A percentile compares a stretch with the other conserved stretches of the same genome.
These are phyloP conservation scores for Sinocyclocheilus anshuiensis DNA, from an alignment of 2,113 vertebrate genomes.

Conservation along the genomic window DNA sequence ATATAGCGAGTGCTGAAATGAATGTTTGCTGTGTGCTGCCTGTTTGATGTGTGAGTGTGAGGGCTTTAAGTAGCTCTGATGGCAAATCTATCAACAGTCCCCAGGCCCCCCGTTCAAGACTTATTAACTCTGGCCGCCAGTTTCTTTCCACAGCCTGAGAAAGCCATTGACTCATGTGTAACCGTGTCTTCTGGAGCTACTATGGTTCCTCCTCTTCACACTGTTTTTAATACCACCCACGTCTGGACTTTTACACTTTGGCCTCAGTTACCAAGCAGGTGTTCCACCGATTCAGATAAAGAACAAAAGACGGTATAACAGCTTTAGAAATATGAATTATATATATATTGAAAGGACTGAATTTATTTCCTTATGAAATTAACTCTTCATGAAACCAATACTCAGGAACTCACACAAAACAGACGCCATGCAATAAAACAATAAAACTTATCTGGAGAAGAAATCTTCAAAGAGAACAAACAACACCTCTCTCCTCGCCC, in stretches of 20 bases:
- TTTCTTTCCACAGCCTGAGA: conserved; percentile 41
- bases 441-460: too few relatives aligned
- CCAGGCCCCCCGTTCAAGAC: conserved; percentile 20
- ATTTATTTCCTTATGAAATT: too few relatives aligned
- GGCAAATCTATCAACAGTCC: conserved; percentile 54
- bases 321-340: conserved; percentile 12
- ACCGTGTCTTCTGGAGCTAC: conserved; percentile 32
- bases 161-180: conserved; percentile 56
- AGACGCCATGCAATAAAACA: too few relatives aligned
- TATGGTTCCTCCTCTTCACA: conserved; percentile 24
- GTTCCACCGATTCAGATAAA: conserved; percentile 46
- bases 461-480: too few relatives aligned
- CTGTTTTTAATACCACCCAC: conserved; percentile 15
- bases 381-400: too few relatives aligned
- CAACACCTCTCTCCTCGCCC: too few relatives aligned
- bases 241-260: conserved; percentile 41
- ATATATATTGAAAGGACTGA: not conserved
- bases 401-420: too few relatives aligned
- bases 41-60: conserved; percentile 22
- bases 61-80: conserved; percentile 49
- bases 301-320: not conserved
- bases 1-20: conserved; percentile 7
- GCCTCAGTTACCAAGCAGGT: conserved; percentile 43
- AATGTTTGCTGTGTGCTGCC: conserved; percentile 22
- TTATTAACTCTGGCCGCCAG: conserved; percentile 53